Base-by-base conservation (phyloP, 2,888 invertebrate genomes). In the Drosophila melanosoma region DNA sequence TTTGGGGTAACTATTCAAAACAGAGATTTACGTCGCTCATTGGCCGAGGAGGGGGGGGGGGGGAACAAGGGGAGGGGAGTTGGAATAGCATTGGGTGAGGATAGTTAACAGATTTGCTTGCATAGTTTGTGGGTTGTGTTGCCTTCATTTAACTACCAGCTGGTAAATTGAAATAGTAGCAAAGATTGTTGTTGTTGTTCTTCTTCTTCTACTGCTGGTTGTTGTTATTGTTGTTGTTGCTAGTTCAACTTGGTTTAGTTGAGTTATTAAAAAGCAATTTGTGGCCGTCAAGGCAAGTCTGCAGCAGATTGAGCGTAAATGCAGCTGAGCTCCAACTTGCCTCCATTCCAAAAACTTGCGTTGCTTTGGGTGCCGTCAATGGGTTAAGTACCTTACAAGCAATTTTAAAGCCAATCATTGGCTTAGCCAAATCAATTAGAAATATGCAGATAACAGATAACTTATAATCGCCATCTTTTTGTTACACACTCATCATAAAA, bases 221-320 rank as follows among this genome's bases (percentile, higher is more conserved):
- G 76, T 54, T 62, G 80, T 57, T 69, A 52, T 53, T 66, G 69
- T 56, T 67, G 74, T 70, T 66, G 60, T 61, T 63, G 61, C 63
- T 56, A 51, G 68, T 69, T 76, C 74, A 78, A 74, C 83, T 85
- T 82, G 76, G 88, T 81, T 85, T 87, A 88, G 88, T 88, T 80
- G 81, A 88, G 89, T 86, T 86, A 86, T 86, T 90, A 86, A 86
- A 86, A 86, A 86, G 89, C 90, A 86, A 86, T 86, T 86, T 86
- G 90, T 77, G 83, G 83, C 76, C 81, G 85, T 88, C 88, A 80
- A 74, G 90, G 74, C 74, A 85, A 89, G 76, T 82, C 64, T 83
- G 79, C 65, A 79, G 76, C 90, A 89, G 84, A 89, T 89, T 82
- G 90, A 89, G 88, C 84, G 64, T 79, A 81, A 81, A 76, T 83